These are phyloP conservation scores for Dione juno DNA, from an alignment of 2,888 invertebrate genomes.

Conservation along the genomic window DNA sequence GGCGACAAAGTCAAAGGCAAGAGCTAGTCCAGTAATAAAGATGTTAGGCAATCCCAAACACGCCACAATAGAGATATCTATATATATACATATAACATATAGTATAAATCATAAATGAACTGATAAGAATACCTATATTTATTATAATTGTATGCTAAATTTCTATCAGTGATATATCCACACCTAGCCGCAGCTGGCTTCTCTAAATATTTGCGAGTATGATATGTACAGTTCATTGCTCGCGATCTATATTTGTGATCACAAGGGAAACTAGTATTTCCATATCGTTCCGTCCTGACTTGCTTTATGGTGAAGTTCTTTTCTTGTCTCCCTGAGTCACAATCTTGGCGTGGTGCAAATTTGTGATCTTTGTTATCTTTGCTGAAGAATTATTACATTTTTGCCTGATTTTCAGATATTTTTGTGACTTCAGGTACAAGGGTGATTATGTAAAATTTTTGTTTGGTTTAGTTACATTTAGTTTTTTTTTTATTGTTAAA, in stretches of 20 bases:
- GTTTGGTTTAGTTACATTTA: too few relatives aligned
- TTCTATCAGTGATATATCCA: conserved; percentile 64
- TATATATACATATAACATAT: not conserved
- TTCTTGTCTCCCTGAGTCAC: conserved; percentile 23
- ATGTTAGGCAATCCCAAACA: too few relatives aligned
- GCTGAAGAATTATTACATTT: not conserved
- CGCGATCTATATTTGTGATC: conserved; percentile 71
- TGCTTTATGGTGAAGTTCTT: conserved; percentile 38
- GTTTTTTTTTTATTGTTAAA: too few relatives aligned
- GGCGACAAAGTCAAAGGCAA: too few relatives aligned
- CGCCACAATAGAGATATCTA: too few relatives aligned
- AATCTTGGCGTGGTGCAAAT: not conserved
- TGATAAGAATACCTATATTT: not conserved
- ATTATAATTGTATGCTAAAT: conserved; percentile 28
- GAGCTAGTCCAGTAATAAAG: too few relatives aligned
- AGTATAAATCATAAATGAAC: not conserved
- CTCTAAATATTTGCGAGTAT: conserved; percentile 73
- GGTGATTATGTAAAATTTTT: too few relatives aligned
- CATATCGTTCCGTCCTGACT: conserved; percentile 44
- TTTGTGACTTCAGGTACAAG: too few relatives aligned
- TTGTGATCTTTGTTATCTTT: not conserved
- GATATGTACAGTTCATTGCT: conserved; percentile 70
- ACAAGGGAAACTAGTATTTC: conserved; percentile 60
- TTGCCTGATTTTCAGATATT: too few relatives aligned
- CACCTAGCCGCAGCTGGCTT: conserved; percentile 62